Conservation (phyloP, 2,113 vertebrate genomes). For the Dermatemys mawii region DNA sequence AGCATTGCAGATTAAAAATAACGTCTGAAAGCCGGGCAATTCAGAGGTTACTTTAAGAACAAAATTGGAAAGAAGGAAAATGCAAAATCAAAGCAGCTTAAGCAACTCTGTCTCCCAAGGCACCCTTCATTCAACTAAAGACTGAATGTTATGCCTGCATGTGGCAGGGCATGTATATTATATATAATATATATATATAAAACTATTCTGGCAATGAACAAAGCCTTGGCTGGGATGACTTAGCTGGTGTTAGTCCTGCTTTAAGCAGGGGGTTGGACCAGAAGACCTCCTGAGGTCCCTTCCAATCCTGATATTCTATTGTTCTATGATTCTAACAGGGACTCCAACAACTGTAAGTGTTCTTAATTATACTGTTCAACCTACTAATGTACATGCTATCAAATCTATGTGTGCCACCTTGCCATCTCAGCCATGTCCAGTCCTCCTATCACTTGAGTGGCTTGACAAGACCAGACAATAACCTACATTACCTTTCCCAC, state of each 20-base stretch:
- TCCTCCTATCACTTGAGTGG: background rate
- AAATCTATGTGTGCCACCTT: background rate
- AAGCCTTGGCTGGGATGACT: no score
- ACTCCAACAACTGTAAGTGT: no score
- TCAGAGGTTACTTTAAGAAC: background rate
- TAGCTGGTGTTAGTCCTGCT: no score
- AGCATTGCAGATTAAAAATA: background rate
- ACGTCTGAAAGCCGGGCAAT: background rate
- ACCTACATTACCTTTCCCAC: background rate
- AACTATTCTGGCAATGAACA: no score
- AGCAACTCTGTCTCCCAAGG: background rate
- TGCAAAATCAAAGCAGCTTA: background rate
- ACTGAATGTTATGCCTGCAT: background rate
- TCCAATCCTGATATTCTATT: no score
- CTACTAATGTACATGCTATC: no score
- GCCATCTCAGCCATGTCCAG: background rate
- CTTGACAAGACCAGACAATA: background rate
- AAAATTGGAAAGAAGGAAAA: accelerated
- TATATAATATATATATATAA: no score
- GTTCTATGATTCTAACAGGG: no score
- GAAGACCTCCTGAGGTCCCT: no score
- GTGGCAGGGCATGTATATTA: background rate
- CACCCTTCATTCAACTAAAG: background rate
- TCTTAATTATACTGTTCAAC: background rate
- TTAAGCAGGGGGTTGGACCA: no score